These are phyloP conservation scores for Clarias gariepinus DNA, from an alignment of 2,113 vertebrate genomes.

Conservation along the genomic window DNA sequence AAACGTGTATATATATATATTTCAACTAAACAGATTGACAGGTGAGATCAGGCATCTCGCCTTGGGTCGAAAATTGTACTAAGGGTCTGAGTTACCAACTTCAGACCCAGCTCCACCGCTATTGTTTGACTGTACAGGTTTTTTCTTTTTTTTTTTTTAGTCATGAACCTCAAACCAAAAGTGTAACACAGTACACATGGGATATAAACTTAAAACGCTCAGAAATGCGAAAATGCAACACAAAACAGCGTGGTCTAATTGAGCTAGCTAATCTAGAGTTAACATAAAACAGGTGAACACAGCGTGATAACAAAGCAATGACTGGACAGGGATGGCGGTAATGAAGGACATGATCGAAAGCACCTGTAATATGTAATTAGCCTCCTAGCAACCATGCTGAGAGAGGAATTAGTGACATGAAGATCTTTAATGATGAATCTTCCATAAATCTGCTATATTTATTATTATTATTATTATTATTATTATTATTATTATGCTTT, in stretches of 20 bases:
- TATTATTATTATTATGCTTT: not conserved
- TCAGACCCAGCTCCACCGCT: not conserved
- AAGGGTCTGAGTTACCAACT: constrained; percentile 39
- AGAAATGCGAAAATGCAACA: not conserved
- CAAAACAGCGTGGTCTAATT: not conserved
- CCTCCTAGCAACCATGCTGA: not conserved
- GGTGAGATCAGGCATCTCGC: constrained; percentile 25
- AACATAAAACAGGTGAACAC: not conserved
- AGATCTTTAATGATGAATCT: not conserved
- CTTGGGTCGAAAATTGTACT: constrained; percentile 29
- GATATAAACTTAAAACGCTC: not conserved
- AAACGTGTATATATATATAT: no score
- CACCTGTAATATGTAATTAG: not conserved
- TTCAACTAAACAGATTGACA: constrained; percentile 24
- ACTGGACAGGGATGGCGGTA: not conserved
- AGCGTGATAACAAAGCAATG: not conserved
- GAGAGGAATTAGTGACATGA: not conserved
- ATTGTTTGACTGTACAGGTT: no score
- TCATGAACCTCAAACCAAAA: no score
- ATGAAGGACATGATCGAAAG: not conserved
- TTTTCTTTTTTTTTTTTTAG: no score
- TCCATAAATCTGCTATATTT: not conserved
- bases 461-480: no score
- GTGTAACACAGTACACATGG: not conserved
- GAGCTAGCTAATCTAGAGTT: not conserved